Percentiles rank a stretch among this genome's conserved stretches.
Evolutionary conservation across 1,140 invertebrate species (phyloP).

Genomic region (Bombus terrestris): DNA sequence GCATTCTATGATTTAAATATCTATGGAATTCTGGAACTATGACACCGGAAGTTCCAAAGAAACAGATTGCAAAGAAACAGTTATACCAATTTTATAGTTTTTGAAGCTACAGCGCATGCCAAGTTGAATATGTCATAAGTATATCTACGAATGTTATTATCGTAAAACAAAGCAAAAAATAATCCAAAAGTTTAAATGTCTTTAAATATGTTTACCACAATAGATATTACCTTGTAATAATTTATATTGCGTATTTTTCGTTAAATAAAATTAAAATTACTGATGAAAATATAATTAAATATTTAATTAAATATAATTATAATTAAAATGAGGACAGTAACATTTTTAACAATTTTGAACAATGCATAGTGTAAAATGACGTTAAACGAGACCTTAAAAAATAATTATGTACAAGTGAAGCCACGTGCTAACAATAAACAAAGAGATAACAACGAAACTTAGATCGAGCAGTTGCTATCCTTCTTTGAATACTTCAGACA

Average conservation of each 20-base stretch:
- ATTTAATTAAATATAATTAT: background rate
- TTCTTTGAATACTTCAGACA: constrained; percentile 3
- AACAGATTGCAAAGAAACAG: background rate
- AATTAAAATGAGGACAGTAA: background rate
- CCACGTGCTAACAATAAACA: constrained; percentile 46
- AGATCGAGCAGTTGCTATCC: constrained; percentile 44
- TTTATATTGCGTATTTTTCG: background rate
- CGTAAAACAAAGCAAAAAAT: background rate
- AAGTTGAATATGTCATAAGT: background rate
- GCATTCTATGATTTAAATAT: background rate
- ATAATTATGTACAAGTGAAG: constrained; percentile 21
- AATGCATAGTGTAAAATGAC: background rate
- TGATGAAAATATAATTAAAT: background rate
- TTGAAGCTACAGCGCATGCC: background rate
- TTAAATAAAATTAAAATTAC: background rate
- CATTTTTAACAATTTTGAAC: background rate
- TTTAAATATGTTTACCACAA: background rate
- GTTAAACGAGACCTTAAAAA: constrained; percentile 35
- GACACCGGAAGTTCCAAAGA: background rate
- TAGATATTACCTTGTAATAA: background rate
- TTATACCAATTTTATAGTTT: background rate
- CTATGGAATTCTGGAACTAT: background rate
- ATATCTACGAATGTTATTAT: background rate
- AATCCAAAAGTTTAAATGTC: background rate
- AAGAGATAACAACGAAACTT: constrained; percentile 64